phyloP scores from a whole-genome alignment of 2,797 vertebrate genomes.

The Acrossocheilus wenchowensis region DNA sequence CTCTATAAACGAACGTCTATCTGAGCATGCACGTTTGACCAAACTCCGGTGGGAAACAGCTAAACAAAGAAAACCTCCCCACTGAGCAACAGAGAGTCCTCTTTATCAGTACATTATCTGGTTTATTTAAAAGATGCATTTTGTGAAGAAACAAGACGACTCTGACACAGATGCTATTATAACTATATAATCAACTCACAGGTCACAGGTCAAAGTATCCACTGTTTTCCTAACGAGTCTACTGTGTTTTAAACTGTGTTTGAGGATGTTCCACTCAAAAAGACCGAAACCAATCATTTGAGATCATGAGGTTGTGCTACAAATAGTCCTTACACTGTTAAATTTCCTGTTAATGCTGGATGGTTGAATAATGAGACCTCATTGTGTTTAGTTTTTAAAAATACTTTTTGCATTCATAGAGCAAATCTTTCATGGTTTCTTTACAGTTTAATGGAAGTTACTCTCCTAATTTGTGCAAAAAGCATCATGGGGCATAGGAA shows the following conservation, averaged over 20 bases:
- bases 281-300: too few relatives aligned
- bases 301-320: too few relatives aligned
- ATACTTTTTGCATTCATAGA: neutral
- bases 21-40: neutral
- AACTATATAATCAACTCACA: neutral
- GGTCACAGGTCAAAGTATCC: neutral
- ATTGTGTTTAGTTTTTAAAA: neutral
- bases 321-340: neutral
- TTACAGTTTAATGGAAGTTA: neutral
- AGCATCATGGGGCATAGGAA: neutral
- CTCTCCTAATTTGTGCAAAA: neutral
- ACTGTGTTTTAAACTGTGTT: too few relatives aligned
- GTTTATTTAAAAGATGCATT: constrained; percentile 57
- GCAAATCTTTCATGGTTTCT: neutral
- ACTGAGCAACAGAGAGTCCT: constrained; percentile 20
- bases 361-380: neutral
- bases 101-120: constrained; percentile 70
- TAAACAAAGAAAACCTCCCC: constrained; percentile 9
- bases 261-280: too few relatives aligned
- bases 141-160: neutral
- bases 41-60: neutral
- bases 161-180: neutral
- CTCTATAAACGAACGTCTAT: neutral
- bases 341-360: neutral
- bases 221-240: too few relatives aligned